A percentile compares a stretch with the other conserved stretches of the same genome.
These are phyloP conservation scores for Leucoraja erinaceus DNA, from an alignment of 2,113 vertebrate genomes.

Conservation along the genomic window DNA sequence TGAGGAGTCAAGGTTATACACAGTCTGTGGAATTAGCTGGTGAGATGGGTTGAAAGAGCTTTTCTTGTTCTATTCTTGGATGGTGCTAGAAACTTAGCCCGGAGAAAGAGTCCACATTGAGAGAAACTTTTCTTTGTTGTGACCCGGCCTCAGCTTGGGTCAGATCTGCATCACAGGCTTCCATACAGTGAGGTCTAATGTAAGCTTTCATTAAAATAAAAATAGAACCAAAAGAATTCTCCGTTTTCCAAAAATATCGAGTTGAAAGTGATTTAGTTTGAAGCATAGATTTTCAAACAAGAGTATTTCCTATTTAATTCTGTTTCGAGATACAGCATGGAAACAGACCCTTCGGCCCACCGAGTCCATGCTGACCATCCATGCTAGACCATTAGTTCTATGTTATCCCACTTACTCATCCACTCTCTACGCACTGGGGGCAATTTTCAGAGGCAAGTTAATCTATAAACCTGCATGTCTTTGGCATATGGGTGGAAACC, in stretches of 20 bases:
- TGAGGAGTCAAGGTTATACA: background rate
- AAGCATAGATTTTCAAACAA: background rate
- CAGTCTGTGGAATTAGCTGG: background rate
- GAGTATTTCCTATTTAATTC: no score
- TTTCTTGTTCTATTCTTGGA: background rate
- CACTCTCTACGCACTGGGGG: no score
- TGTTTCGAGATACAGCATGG: no score
- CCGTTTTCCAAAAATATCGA: background rate
- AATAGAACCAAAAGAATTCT: background rate
- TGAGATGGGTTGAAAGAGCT: background rate
- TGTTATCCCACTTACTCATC: no score
- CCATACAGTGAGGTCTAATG: background rate
- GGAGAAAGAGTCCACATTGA: background rate
- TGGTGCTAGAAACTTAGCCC: background rate
- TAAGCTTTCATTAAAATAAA: background rate
- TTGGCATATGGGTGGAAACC: no score
- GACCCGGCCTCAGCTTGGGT: background rate
- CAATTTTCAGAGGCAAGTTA: no score
- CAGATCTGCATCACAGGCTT: no score
- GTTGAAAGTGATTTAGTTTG: background rate
- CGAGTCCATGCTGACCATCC: no score
- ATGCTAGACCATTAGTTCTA: no score
- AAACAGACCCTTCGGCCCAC: no score
- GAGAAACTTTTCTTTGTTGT: background rate
- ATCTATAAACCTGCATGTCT: no score